These are phyloP conservation scores for Cherax destructor DNA, from an alignment of 1,140 invertebrate species.

Conservation along the genomic window DNA sequence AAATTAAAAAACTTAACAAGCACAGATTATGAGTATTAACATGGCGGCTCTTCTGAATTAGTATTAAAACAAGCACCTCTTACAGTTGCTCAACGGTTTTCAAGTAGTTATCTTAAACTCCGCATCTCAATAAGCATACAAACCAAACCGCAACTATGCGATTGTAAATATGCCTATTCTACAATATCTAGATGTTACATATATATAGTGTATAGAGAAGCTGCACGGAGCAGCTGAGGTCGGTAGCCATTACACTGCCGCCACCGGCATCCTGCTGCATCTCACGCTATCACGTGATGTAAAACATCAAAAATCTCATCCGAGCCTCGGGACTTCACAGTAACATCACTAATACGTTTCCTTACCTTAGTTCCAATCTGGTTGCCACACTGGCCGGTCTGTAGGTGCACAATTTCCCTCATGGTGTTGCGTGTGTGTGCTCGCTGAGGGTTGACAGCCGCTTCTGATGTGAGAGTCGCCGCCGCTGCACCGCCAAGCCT, in stretches of 20 bases:
- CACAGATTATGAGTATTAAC: too few species aligned
- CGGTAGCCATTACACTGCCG: neutral
- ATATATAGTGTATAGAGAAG: too few species aligned
- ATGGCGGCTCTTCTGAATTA: too few species aligned
- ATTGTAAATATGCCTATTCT: too few species aligned
- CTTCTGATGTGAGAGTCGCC: neutral
- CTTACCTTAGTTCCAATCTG: slow-evolving; percentile 45
- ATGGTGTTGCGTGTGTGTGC: slow-evolving; percentile 8
- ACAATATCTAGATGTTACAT: too few species aligned
- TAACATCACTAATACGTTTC: neutral
- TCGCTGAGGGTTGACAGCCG: slow-evolving; percentile 6
- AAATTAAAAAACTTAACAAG: too few species aligned
- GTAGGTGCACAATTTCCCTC: slow-evolving; percentile 42
- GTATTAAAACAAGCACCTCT: too few species aligned
- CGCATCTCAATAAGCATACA: too few species aligned
- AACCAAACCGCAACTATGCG: too few species aligned
- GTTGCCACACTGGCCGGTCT: slow-evolving; percentile 46
- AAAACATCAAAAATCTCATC: neutral
- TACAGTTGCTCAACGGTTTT: too few species aligned
- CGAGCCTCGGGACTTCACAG: neutral
- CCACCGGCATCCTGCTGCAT: neutral
- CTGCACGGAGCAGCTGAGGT: too few species aligned
- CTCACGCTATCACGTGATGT: neutral
- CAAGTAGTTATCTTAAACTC: too few species aligned
- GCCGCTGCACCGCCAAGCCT: neutral